A percentile compares a stretch with the other conserved stretches of the same genome.
Evolutionary conservation across 2,888 invertebrate genomes (phyloP).

Genomic region (Heliconius hortense): DNA sequence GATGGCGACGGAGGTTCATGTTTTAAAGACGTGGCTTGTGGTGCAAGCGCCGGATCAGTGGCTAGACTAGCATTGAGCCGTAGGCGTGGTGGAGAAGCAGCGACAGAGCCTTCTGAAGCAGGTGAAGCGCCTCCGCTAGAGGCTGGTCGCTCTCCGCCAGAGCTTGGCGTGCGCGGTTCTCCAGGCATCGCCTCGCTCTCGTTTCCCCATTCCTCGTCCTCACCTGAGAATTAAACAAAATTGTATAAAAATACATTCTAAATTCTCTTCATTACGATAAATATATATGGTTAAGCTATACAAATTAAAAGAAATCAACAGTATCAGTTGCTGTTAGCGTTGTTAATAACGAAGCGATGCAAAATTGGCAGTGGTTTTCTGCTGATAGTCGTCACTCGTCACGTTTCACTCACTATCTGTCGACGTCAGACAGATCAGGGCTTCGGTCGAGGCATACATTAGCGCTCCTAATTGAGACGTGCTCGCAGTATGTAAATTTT

Average conservation of each 20-base stretch:
- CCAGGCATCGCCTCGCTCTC: conserved; percentile 82
- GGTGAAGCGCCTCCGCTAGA: conserved; percentile 68
- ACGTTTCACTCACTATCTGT: conserved; percentile 77
- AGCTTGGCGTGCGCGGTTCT: conserved; percentile 79
- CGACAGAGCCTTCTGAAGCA: conserved; percentile 61
- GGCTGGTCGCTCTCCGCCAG: conserved; percentile 69
- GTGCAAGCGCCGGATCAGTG: conserved; percentile 90
- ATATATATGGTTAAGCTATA: conserved; percentile 50
- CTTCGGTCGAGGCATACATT: conserved; percentile 80
- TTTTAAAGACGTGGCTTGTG: conserved; percentile 83
- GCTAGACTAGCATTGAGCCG: conserved; percentile 90
- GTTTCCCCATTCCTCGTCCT: conserved; percentile 85
- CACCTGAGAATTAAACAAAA: conserved; percentile 78
- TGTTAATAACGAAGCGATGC: conserved; percentile 73
- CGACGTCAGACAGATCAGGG: conserved; percentile 76
- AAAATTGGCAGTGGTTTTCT: conserved; percentile 62
- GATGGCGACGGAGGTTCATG: conserved; percentile 74
- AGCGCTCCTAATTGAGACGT: conserved; percentile 82
- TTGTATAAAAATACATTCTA: conserved; percentile 34
- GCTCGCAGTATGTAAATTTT: conserved; percentile 79
- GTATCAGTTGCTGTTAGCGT: conserved; percentile 74
- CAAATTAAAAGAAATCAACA: conserved; percentile 55
- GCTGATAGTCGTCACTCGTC: conserved; percentile 78
- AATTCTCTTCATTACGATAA: conserved; percentile 39
- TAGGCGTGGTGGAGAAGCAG: conserved; percentile 84